Percentiles rank a stretch among this genome's conserved stretches.
phyloP scores from a whole-genome alignment of 2,888 invertebrate genomes.

The Atrina japonica region DNA sequence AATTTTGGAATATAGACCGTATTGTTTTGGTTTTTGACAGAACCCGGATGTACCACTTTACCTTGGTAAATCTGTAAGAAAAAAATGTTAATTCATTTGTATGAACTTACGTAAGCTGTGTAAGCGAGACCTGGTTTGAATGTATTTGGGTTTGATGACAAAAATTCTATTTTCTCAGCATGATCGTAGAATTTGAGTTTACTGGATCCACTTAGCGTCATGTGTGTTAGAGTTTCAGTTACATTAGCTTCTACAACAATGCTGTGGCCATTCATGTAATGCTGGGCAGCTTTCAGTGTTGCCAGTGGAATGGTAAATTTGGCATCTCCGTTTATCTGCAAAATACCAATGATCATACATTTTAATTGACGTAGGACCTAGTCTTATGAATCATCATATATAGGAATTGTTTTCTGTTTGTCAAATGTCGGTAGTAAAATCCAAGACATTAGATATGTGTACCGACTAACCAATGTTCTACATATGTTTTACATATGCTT shows the following conservation, averaged over 20 bases:
- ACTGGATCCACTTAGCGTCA: conserved; percentile 89
- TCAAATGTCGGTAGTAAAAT: too few species aligned
- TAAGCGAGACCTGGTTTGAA: conserved; percentile 94
- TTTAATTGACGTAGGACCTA: neutral
- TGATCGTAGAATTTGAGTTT: conserved; percentile 89
- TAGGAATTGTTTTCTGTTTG: neutral
- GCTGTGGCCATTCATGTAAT: conserved; percentile 39
- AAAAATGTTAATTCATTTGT: too few species aligned
- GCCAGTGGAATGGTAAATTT: conserved; percentile 58
- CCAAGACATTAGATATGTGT: too few species aligned
- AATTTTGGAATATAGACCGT: too few species aligned
- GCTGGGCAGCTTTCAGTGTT: conserved; percentile 45
- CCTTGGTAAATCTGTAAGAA: too few species aligned
- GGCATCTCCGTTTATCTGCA: conserved; percentile 64
- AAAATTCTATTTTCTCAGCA: conserved; percentile 88
- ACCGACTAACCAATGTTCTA: too few species aligned
- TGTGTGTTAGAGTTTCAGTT: conserved; percentile 93
- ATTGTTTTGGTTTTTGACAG: too few species aligned
- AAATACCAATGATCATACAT: neutral
- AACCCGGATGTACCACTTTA: too few species aligned
- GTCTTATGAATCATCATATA: neutral
- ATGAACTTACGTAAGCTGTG: conserved; percentile 89
- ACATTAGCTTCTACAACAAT: conserved; percentile 86
- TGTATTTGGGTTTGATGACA: conserved; percentile 89
- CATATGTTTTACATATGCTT: too few species aligned